Conservation (phyloP, 2,797 vertebrate species). For the Diplodus sargus region DNA sequence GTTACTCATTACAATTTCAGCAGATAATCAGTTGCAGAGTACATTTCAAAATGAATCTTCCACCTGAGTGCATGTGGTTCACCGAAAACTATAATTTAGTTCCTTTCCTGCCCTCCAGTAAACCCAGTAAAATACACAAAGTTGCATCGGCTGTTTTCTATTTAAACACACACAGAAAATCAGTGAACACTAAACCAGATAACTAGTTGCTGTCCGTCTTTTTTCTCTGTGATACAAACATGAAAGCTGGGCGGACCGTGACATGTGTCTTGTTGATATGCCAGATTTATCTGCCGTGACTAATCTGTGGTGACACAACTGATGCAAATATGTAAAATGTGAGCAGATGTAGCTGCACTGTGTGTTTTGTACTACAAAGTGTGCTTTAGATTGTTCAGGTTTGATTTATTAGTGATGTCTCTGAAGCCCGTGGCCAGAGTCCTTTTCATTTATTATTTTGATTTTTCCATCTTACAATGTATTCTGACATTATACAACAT, state of each 20-base stretch:
- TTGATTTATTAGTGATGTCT: conserved; percentile 17
- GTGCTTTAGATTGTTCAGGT: conserved; percentile 15
- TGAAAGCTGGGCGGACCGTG: conserved; percentile 63
- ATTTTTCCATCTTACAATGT: background rate
- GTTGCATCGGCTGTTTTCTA: conserved; percentile 47
- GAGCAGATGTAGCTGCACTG: conserved; percentile 53
- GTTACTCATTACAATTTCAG: conserved; percentile 52
- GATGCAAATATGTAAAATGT: conserved; percentile 53
- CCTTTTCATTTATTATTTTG: conserved; percentile 6
- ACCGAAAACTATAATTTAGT: conserved; percentile 20
- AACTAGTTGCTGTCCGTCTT: conserved; percentile 53
- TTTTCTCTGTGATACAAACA: conserved; percentile 44
- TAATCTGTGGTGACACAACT: conserved; percentile 60
- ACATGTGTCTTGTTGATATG: conserved; percentile 53
- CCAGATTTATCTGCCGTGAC: conserved; percentile 59
- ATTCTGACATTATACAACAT: background rate
- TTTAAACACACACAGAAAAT: conserved; percentile 42
- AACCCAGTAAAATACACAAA: conserved; percentile 31
- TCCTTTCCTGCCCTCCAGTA: conserved; percentile 10
- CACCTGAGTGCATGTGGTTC: conserved; percentile 31
- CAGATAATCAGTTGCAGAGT: conserved; percentile 49
- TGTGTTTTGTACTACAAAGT: conserved; percentile 46
- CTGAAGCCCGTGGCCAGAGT: background rate
- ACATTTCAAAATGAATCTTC: conserved; percentile 44
- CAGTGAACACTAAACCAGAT: conserved; percentile 53